Evolutionary conservation across 23 tunicate genomes (phyloP), one percentile per base, ranked within the genome.

Genomic region (Halocynthia aurantium): DNA sequence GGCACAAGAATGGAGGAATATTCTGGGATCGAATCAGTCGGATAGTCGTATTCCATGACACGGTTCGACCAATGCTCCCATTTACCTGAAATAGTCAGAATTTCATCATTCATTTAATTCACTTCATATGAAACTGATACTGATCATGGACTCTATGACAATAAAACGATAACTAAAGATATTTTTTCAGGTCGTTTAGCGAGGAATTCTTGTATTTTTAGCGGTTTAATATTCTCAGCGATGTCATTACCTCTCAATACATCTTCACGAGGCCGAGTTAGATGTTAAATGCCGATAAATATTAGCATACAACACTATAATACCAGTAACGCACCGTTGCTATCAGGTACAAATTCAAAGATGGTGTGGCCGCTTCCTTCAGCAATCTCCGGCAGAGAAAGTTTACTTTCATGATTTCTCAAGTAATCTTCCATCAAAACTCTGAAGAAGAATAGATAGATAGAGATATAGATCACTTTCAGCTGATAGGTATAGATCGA

Each of bases 1-100:
- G 99, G 99, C 8, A 96, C 96, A 18, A 96, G 84, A 58, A 96
- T 96, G 52, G 88, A 74, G 7, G 99, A 78, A 69, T 96, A 96
- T 68, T 96, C 99, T 6, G 99, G 99, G 6, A 96, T 74, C 7
- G 86, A 70, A 70, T 85, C 93, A 57, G 71, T 66, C 20, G 99
- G 99, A 66, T 96, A 96, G 52, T 70, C 76, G 69, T 89, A 96
- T 68, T 81, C 93, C 0, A 77, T 84, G 15, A 96, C 96, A 51
- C 99, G 77, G 49, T 80, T 81, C 6, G 96, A 85, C 99, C 99
- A 96, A 76, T 96, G 99, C 62, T 96, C 96, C 99, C 99, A 96
- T 55, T 76, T 61, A 50, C 99, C 99, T 83, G 62, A 15, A 70
- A 71, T 15, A 71, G 1, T 31, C 44, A 31, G 44, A 31, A 31